Evolutionary conservation across 2,797 vertebrate species (phyloP).

Genomic region (Micropoecilia bifurca): DNA sequence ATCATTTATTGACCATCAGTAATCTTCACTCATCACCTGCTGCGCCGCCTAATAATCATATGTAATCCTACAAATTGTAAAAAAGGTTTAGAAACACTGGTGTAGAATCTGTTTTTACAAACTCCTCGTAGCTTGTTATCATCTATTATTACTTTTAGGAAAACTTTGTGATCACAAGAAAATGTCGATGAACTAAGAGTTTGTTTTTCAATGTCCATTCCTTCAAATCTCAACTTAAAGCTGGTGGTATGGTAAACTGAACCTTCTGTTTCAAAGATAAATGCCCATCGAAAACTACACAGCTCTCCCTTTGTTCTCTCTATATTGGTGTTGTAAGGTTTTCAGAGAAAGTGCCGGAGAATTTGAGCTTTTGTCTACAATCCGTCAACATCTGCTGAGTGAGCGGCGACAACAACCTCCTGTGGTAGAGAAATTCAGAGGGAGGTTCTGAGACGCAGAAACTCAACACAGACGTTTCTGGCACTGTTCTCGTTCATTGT

Average conservation of each 20-base stretch:
- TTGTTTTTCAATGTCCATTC: neutral
- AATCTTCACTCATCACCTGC: no score
- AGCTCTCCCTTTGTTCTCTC: neutral
- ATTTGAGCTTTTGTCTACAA: conserved; percentile 11
- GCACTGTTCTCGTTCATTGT: conserved; percentile 29
- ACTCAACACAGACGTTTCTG: conserved; percentile 20
- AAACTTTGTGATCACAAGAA: neutral
- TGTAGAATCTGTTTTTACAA: neutral
- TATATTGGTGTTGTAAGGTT: conserved; percentile 14
- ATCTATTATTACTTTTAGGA: neutral
- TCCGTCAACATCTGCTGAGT: conserved; percentile 22
- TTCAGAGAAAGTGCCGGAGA: conserved; percentile 8
- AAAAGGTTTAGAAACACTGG: no score
- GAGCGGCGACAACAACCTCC: conserved; percentile 22
- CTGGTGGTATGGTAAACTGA: neutral
- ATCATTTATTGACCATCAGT: no score
- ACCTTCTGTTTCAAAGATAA: neutral
- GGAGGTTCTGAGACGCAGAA: conserved; percentile 2
- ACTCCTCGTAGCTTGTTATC: neutral
- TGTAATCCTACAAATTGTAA: no score
- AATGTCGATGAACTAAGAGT: neutral
- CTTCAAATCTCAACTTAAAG: neutral
- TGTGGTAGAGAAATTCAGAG: conserved; percentile 14
- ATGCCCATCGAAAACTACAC: neutral
- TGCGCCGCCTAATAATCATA: no score